Evolutionary conservation across 1,140 invertebrate species (phyloP).

Genomic region (Euwallacea similis): DNA sequence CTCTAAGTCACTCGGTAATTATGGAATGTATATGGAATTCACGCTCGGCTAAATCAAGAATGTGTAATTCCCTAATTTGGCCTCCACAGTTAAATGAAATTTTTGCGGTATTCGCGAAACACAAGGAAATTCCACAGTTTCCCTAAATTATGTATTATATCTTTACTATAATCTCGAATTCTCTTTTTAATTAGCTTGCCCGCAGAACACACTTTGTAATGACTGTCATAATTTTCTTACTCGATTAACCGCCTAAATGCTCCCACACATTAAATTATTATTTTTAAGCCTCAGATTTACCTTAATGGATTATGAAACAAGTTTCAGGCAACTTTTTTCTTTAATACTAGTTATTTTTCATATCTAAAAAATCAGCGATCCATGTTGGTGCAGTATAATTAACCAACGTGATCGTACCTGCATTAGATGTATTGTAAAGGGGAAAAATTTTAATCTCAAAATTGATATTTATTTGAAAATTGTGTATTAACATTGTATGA

Average conservation of each 20-base stretch:
- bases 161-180: slow-evolving; percentile 12
- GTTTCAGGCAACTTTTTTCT: too few relatives aligned
- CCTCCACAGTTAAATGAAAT: slow-evolving; percentile 42
- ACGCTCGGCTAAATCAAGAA: slow-evolving; percentile 38
- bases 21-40: slow-evolving; percentile 40
- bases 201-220: slow-evolving; percentile 16
- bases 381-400: too few relatives aligned
- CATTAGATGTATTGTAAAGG: too few relatives aligned
- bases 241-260: slow-evolving; percentile 6
- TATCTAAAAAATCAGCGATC: too few relatives aligned
- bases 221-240: slow-evolving; percentile 13
- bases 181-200: slow-evolving; percentile 18
- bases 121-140: slow-evolving; percentile 13
- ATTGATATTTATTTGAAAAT: too few relatives aligned
- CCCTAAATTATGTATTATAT: slow-evolving; percentile 23
- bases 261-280: slow-evolving; percentile 11
- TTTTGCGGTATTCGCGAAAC: slow-evolving; percentile 43
- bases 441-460: too few relatives aligned
- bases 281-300: slow-evolving; percentile 15
- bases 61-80: slow-evolving; percentile 31
- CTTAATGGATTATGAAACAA: background rate
- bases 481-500: too few relatives aligned
- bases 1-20: slow-evolving; percentile 36
- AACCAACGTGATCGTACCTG: too few relatives aligned
- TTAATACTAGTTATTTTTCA: too few relatives aligned